phyloP scores from a whole-genome alignment of 2,888 invertebrate species.

The Caenorhabditis sp. region DNA sequence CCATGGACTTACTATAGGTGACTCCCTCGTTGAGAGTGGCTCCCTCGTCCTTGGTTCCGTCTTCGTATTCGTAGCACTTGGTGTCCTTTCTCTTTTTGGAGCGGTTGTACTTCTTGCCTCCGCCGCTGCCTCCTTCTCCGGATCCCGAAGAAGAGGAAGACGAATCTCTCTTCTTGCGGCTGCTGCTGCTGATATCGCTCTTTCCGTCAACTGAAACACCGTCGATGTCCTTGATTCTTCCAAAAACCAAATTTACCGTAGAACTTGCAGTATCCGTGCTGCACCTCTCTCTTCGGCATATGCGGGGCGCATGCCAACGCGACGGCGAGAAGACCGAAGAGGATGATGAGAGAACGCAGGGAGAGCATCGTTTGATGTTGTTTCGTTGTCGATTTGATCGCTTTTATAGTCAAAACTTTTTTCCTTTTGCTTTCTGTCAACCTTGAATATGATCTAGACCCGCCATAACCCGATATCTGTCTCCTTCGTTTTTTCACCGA shows the following conservation, averaged over 20 bases:
- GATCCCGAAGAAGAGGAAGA: slow-evolving; percentile 20
- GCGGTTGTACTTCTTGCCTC: slow-evolving; percentile 38
- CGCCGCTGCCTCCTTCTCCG: slow-evolving; percentile 28
- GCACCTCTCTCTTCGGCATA: slow-evolving; percentile 41
- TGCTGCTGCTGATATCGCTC: slow-evolving; percentile 21
- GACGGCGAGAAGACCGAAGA: slow-evolving; percentile 34
- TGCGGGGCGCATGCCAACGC: slow-evolving; percentile 48
- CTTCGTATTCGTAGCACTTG: slow-evolving; percentile 56
- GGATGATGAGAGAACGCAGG: slow-evolving; percentile 35
- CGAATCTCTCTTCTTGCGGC: slow-evolving; percentile 43
- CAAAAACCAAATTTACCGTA: slow-evolving; percentile 40
- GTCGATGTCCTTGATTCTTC: too few relatives aligned
- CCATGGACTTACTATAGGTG: slow-evolving; percentile 34
- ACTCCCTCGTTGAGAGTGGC: slow-evolving; percentile 39
- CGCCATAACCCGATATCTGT: slow-evolving; percentile 38
- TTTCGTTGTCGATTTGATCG: neutral
- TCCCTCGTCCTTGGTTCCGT: slow-evolving; percentile 56
- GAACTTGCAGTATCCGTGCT: slow-evolving; percentile 51
- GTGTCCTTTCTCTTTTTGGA: slow-evolving; percentile 48
- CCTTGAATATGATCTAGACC: slow-evolving; percentile 40
- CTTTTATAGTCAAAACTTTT: slow-evolving; percentile 34
- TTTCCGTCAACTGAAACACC: slow-evolving; percentile 41
- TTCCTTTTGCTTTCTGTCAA: slow-evolving; percentile 14
- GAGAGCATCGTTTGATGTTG: slow-evolving; percentile 46
- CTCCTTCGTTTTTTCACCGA: slow-evolving; percentile 9